Conservation (phyloP, 2,888 invertebrate species). For the Dynastes tityus region DNA sequence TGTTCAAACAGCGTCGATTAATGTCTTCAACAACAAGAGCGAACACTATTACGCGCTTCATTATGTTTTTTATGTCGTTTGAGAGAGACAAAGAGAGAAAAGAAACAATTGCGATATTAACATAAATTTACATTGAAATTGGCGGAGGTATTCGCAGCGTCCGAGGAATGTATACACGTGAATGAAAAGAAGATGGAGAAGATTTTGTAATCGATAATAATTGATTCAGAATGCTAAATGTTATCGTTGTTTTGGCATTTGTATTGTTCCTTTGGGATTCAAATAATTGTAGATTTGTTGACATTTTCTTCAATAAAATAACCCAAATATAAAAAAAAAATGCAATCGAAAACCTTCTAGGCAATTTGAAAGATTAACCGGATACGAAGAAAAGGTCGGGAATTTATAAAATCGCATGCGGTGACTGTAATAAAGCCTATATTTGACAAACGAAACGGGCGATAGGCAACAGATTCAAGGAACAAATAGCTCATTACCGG, state of each 20-base stretch:
- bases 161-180: background rate
- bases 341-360: too few relatives aligned
- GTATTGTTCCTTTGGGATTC: too few relatives aligned
- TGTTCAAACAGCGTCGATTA: constrained; percentile 9
- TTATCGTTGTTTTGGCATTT: background rate
- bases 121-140: constrained; percentile 39
- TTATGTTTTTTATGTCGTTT: constrained; percentile 7
- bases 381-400: too few relatives aligned
- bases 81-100: background rate
- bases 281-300: too few relatives aligned
- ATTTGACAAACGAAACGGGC: too few relatives aligned
- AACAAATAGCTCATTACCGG: too few relatives aligned
- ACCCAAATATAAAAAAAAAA: too few relatives aligned
- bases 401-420: too few relatives aligned
- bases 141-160: background rate
- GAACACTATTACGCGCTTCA: background rate
- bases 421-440: too few relatives aligned
- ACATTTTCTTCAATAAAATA: too few relatives aligned
- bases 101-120: constrained; percentile 18
- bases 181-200: background rate
- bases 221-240: constrained; percentile 1
- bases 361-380: too few relatives aligned
- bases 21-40: background rate
- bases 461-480: too few relatives aligned
- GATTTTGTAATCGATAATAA: constrained; percentile 6